A percentile compares a stretch with the other conserved stretches of the same genome.
These are phyloP conservation scores for Psylliodes chrysocephalus DNA, from an alignment of 2,888 invertebrate species.

Conservation along the genomic window DNA sequence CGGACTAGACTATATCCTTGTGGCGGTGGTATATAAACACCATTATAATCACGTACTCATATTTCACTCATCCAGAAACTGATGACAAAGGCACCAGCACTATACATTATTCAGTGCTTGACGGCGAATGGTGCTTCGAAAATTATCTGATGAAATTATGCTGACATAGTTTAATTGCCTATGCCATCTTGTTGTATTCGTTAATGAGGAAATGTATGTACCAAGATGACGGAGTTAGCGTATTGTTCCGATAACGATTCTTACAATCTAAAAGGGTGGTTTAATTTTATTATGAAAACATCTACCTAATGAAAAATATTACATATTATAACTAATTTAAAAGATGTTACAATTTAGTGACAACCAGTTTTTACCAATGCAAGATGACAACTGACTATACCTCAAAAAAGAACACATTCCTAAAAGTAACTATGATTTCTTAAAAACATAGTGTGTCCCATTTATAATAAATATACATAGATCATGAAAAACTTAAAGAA, in stretches of 20 bases:
- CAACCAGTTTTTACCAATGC: too few relatives aligned
- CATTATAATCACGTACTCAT: slow-evolving; percentile 25
- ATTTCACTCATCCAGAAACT: slow-evolving; percentile 29
- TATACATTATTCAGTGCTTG: slow-evolving; percentile 23
- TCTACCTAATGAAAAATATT: too few relatives aligned
- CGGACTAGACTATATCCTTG: not conserved
- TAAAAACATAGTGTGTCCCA: too few relatives aligned
- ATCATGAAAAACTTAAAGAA: too few relatives aligned
- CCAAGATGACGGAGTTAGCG: slow-evolving; percentile 11
- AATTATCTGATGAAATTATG: slow-evolving; percentile 29
- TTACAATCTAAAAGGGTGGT: too few relatives aligned
- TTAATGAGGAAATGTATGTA: slow-evolving; percentile 23
- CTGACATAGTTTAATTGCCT: slow-evolving; percentile 32
- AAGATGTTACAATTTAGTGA: too few relatives aligned
- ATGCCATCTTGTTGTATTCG: slow-evolving; percentile 17
- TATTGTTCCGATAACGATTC: slow-evolving; percentile 6
- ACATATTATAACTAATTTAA: too few relatives aligned
- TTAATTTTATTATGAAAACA: too few relatives aligned
- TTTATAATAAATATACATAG: too few relatives aligned
- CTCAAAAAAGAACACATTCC: too few relatives aligned
- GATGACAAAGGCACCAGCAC: slow-evolving; percentile 14
- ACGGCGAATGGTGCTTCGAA: slow-evolving; percentile 18
- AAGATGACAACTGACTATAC: too few relatives aligned
- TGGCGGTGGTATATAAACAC: slow-evolving; percentile 16
- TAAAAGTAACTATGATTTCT: too few relatives aligned